Evolutionary conservation across 1,140 invertebrate species (phyloP).

Genomic region (Drosophila ficusphila): DNA sequence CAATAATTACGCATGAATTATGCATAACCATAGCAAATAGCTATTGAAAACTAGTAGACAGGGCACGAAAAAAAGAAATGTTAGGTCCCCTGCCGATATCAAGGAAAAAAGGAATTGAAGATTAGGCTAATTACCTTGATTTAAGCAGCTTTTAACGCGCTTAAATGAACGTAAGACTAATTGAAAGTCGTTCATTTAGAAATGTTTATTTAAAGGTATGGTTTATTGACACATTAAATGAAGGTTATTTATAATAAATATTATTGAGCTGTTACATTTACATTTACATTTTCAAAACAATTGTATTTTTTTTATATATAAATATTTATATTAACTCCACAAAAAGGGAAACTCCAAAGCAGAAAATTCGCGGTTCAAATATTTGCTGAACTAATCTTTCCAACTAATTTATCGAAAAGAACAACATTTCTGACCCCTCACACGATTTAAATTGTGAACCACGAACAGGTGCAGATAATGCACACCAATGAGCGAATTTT

Average conservation of each 20-base stretch:
- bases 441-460: background rate
- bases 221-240: too few species aligned
- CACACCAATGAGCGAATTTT: background rate
- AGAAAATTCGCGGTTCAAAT: background rate
- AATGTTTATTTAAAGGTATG: too few species aligned
- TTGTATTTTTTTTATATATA: too few species aligned
- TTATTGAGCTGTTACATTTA: too few species aligned
- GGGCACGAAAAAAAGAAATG: background rate
- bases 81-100: background rate
- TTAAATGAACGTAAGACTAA: background rate
- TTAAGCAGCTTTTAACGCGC: background rate
- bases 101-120: background rate
- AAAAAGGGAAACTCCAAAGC: too few species aligned
- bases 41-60: constrained; percentile 17
- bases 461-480: constrained; percentile 28
- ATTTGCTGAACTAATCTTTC: background rate
- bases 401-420: constrained; percentile 7
- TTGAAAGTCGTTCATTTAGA: too few species aligned
- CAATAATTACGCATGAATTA: constrained; percentile 77
- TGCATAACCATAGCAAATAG: constrained; percentile 57
- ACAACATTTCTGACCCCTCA: background rate
- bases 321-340: too few species aligned
- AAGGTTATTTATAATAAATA: too few species aligned
- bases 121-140: background rate
- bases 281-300: too few species aligned